A percentile compares a stretch with the other conserved stretches of the same genome.
Conservation (phyloP, 92 coral and sea anemone species). For the Chrysogorgia sp. region DNA sequence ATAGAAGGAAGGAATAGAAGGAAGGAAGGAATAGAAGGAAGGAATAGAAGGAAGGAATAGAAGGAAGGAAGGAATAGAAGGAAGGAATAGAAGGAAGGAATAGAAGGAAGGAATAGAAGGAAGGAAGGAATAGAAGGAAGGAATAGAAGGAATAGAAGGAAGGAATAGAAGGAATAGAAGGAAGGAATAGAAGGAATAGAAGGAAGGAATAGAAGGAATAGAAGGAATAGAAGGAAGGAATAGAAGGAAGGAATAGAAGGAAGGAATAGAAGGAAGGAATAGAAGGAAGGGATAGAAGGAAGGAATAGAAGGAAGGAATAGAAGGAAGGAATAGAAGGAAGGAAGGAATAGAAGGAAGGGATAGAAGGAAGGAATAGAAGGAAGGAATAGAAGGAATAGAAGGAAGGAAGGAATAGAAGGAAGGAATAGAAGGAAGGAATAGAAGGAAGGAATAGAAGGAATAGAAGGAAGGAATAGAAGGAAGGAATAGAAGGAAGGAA, state of each 20-base stretch:
- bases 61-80: background rate
- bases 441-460: conserved; percentile 37
- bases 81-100: background rate
- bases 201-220: background rate
- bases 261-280: too few species aligned
- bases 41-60: background rate
- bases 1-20: background rate
- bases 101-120: background rate
- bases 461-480: conserved; percentile 59
- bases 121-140: background rate
- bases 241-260: background rate
- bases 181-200: background rate
- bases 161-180: background rate
- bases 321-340: conserved; percentile 67
- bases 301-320: background rate
- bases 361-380: conserved; percentile 54
- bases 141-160: background rate
- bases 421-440: conserved; percentile 38
- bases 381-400: conserved; percentile 2
- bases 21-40: too few species aligned
- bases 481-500: conserved; percentile 50
- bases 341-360: conserved; percentile 55
- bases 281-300: background rate
- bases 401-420: too few species aligned
- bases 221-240: background rate